Conservation (phyloP, 2,113 vertebrate species). For the Stomatorhinus ivindoensis region DNA sequence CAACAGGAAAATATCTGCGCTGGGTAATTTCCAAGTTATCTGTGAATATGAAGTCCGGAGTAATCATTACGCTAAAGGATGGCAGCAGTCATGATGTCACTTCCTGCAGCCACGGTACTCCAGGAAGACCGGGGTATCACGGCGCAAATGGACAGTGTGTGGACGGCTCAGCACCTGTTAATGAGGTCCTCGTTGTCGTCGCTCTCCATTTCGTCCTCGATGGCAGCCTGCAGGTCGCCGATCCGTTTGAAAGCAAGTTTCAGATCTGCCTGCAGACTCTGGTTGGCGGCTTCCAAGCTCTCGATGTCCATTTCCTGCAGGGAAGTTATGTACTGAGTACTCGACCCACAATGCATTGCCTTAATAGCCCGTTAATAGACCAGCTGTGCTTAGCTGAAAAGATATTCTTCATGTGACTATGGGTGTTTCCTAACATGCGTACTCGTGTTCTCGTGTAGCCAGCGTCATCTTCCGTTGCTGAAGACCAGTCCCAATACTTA, state of each 20-base stretch:
- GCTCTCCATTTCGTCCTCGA: constrained; percentile 98
- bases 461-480: no score
- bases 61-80: neutral
- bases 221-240: constrained; percentile 92
- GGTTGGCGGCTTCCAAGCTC: constrained; percentile 91
- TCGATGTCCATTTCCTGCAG: constrained; percentile 93
- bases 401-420: neutral
- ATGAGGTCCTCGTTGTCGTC: constrained; percentile 90
- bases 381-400: neutral
- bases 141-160: neutral
- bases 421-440: neutral
- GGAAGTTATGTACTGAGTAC: neutral
- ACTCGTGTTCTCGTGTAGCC: no score
- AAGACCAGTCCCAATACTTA: no score
- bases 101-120: neutral
- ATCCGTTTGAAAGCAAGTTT: constrained; percentile 98
- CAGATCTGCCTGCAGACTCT: constrained; percentile 92
- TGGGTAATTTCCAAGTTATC: constrained; percentile 19
- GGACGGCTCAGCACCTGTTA: constrained; percentile 70
- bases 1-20: neutral
- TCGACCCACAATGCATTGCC: neutral
- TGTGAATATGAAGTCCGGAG: constrained; percentile 13
- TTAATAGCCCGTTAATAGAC: neutral
- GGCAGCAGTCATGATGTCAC: neutral
- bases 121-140: neutral